phyloP scores from a whole-genome alignment of 2,888 invertebrate genomes.

The Apamea sordens region DNA sequence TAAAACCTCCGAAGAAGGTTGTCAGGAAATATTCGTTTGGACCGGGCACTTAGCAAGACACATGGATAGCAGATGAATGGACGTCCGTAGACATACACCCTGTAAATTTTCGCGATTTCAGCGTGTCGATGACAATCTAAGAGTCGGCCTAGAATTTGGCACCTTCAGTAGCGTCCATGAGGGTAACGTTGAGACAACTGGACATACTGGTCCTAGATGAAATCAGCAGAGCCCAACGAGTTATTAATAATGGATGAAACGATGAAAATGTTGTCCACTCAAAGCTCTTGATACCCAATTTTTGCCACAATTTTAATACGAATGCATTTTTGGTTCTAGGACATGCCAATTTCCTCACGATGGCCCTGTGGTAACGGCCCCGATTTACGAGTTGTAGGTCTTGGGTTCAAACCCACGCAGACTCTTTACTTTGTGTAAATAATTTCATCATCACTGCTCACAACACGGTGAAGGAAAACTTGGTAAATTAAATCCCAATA shows the following conservation, averaged over 20 bases:
- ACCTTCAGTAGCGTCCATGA: background rate
- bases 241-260: background rate
- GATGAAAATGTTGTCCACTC: background rate
- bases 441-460: too few relatives aligned
- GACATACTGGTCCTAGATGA: background rate
- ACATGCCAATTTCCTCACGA: too few relatives aligned
- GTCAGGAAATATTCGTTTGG: background rate
- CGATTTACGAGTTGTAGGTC: too few relatives aligned
- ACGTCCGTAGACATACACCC: too few relatives aligned
- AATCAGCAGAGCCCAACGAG: background rate
- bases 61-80: background rate
- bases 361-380: too few relatives aligned
- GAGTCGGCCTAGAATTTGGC: background rate
- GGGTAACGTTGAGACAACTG: background rate
- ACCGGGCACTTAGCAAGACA: background rate
- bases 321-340: too few relatives aligned
- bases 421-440: too few relatives aligned
- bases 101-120: background rate
- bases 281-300: background rate
- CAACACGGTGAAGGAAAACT: too few relatives aligned
- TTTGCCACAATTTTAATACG: background rate
- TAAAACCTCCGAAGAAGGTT: background rate
- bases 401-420: too few relatives aligned
- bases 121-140: background rate
- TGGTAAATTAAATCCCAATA: slow-evolving; percentile 5